Conservation (phyloP, 2,797 vertebrate genomes). For the Linurgus olivaceus region DNA sequence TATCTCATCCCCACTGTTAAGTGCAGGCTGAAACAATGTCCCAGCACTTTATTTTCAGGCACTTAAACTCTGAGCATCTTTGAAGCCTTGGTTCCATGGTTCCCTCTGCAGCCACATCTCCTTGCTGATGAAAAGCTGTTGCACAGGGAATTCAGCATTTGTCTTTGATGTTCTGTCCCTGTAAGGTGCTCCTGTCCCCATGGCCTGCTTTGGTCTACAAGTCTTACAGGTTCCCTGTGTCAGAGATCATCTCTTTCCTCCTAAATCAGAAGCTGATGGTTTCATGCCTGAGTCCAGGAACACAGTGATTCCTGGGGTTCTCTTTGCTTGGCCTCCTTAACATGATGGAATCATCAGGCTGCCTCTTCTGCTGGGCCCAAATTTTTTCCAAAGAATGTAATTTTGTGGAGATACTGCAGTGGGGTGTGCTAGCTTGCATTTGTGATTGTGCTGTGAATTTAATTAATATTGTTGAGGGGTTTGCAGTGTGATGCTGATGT, state of each 20-base stretch:
- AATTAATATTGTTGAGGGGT: background rate
- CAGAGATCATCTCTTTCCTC: background rate
- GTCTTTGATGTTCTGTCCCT: background rate
- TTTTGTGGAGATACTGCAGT: background rate
- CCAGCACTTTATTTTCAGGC: background rate
- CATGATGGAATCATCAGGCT: background rate
- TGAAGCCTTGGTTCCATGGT: background rate
- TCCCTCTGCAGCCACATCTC: fast-evolving
- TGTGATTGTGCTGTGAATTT: background rate
- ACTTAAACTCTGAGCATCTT: background rate
- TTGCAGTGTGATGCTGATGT: background rate
- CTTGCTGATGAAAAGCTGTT: background rate
- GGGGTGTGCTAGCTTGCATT: background rate
- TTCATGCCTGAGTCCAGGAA: background rate
- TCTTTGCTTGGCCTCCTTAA: background rate
- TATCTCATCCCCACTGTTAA: conserved; percentile 1
- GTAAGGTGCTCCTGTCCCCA: background rate
- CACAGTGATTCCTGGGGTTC: background rate
- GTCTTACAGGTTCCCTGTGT: background rate
- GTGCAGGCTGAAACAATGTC: background rate
- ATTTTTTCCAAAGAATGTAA: background rate
- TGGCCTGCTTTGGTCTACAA: background rate
- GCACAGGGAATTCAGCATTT: background rate
- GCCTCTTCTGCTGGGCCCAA: background rate
- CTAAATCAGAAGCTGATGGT: background rate